A percentile compares a stretch with the other conserved stretches of the same genome.
Conservation (phyloP, 2,888 invertebrate genomes). For the Troides aeacus region DNA sequence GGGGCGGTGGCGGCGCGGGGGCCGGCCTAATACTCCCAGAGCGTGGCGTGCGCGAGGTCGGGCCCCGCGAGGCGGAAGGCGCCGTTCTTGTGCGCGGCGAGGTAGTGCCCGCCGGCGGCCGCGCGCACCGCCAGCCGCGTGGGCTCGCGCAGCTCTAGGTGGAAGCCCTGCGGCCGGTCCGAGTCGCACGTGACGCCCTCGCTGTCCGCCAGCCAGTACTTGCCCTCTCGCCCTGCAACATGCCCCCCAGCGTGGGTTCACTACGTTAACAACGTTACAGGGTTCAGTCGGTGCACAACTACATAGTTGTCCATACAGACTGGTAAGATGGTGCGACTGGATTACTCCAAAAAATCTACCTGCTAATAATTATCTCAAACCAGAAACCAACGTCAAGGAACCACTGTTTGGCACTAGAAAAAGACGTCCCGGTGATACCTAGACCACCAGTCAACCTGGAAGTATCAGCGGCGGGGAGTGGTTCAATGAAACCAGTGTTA, state of each 20-base stretch:
- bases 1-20: not conserved
- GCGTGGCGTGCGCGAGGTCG: constrained; percentile 89
- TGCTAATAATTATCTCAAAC: no score
- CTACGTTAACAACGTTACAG: no score
- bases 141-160: constrained; percentile 94
- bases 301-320: no score
- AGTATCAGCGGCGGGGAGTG: no score
- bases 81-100: constrained; percentile 95
- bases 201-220: constrained; percentile 95
- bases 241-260: not conserved
- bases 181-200: constrained; percentile 93
- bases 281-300: no score
- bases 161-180: constrained; percentile 90
- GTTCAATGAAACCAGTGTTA: no score
- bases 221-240: constrained; percentile 90
- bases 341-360: no score
- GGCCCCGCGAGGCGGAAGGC: constrained; percentile 90
- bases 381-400: no score
- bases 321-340: no score
- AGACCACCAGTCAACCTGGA: no score
- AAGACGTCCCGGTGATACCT: no score
- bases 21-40: constrained; percentile 92
- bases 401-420: no score
- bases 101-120: constrained; percentile 85
- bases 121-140: constrained; percentile 95